Conservation (phyloP, 2,888 invertebrate species). For the Chrysopilus asiliformis region DNA sequence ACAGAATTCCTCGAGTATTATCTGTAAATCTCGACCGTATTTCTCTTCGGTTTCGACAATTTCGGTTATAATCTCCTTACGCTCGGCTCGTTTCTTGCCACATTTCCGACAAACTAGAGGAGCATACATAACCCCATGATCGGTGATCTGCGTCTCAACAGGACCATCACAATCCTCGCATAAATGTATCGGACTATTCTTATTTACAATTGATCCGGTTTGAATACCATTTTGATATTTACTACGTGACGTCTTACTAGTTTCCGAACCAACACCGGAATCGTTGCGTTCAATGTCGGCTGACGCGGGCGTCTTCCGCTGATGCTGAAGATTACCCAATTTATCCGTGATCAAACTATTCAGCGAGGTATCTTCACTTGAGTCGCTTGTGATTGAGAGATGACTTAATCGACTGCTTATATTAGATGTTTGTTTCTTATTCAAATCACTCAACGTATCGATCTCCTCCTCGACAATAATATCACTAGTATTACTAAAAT, state of each 20-base stretch:
- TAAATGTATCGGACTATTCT: constrained; percentile 48
- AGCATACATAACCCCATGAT: constrained; percentile 57
- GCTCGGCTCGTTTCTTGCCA: constrained; percentile 71
- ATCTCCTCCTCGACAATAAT: constrained; percentile 41
- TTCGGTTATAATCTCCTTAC: constrained; percentile 89
- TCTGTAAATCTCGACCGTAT: constrained; percentile 83
- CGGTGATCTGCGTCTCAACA: constrained; percentile 61
- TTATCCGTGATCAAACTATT: constrained; percentile 46
- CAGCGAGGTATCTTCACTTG: constrained; percentile 69
- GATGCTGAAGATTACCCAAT: constrained; percentile 27
- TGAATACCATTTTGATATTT: constrained; percentile 48
- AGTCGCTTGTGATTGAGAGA: constrained; percentile 69
- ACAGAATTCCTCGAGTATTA: constrained; percentile 85
- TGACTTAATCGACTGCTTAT: constrained; percentile 59
- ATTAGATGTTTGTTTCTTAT: constrained; percentile 39
- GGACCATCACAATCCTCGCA: constrained; percentile 82
- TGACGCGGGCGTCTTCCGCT: constrained; percentile 36
- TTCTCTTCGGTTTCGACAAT: constrained; percentile 94
- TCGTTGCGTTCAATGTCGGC: constrained; percentile 81
- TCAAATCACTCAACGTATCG: constrained; percentile 44
- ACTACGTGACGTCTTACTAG: constrained; percentile 73
- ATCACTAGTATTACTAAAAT: constrained; percentile 41
- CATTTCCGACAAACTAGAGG: constrained; percentile 80
- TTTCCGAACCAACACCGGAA: constrained; percentile 86
- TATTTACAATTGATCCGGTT: constrained; percentile 39